Evolutionary conservation across 2,888 invertebrate species (phyloP).

Genomic region (Silvanus unidentatus): DNA sequence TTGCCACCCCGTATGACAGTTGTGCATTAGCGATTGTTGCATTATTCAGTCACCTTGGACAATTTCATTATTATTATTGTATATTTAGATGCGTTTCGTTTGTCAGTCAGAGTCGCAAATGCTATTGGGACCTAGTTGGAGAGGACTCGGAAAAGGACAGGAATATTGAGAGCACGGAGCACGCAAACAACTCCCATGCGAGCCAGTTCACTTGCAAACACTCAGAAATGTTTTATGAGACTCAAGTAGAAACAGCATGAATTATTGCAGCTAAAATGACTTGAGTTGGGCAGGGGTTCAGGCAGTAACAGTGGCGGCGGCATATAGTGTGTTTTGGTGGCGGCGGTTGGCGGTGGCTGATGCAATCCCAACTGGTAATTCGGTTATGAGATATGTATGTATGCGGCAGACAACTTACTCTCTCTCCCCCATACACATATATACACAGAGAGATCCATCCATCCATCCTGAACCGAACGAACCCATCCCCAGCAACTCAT

Average conservation of each 20-base stretch:
- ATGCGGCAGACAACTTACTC: background rate
- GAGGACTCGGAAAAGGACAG: background rate
- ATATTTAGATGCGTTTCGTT: background rate
- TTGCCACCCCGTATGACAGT: no score
- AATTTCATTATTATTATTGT: constrained; percentile 3
- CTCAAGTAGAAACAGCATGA: constrained; percentile 3
- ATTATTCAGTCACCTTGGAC: background rate
- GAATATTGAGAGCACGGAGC: background rate
- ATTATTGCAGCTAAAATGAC: constrained; percentile 4
- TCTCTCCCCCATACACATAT: background rate
- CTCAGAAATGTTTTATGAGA: constrained; percentile 4
- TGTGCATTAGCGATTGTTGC: no score
- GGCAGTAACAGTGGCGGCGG: background rate
- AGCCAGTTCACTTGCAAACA: constrained; percentile 3
- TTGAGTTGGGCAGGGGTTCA: background rate
- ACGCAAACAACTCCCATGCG: constrained; percentile 2
- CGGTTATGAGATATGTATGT: constrained; percentile 6
- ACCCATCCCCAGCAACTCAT: background rate
- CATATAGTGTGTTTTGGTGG: background rate
- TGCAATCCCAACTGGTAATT: constrained; percentile 4
- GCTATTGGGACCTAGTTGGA: background rate
- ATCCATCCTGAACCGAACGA: no score
- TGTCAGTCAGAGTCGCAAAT: background rate
- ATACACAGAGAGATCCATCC: background rate
- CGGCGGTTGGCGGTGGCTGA: background rate